Evolutionary conservation across 2,888 invertebrate species (phyloP), one percentile per base, ranked within the genome.

Genomic region (Globia sparganii): DNA sequence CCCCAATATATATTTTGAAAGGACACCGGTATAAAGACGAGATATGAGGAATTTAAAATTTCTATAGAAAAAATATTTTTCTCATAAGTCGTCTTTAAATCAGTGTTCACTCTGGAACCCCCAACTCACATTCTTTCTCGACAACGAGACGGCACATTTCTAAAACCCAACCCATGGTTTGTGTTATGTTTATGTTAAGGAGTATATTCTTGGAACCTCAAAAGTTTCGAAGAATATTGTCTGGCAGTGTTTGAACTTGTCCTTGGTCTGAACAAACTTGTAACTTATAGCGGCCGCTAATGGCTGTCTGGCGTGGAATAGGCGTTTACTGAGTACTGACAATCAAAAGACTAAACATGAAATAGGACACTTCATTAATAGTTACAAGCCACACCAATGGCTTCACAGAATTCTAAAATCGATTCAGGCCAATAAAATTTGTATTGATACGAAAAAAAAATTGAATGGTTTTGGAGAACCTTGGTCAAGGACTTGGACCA

Each of bases 231-330:
- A 65, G 43, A 25, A 68, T 43, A 34, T 15, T 28, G 53, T 67
- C 46, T 53, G 34, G n/a, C 28, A 53, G 25, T 34, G 4, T 46
- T 37, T 31, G 46, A n/a, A 46, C 67, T 58, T 43, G 71, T 25
- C 77, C 77, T 76, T 68, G 49, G n/a, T 34, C 56, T 73, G 13
- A 67, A 75, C 21, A 59, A 70, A 61, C 78, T 78, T 62, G 65
- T 65, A 37, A 53, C 43, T 46, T 46, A 59, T 62, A 62, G 25
- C 40, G 53, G 31, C 61, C n/a, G 18, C 58, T 74, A 79, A 78
- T 79, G 74, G 74, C 46, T 49, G 37, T n/a, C 46, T 62, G 74
- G 15, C 56, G 15, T 31, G 46, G 25, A 72, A 64, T 28, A 49
- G 8, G 13, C 64, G 25, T n/a, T 64, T 21, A 15, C 25, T 59